Percentiles rank a stretch among this genome's conserved stretches.
These are phyloP conservation scores for Bubo blakistoni DNA, from an alignment of 2,113 vertebrate species.

Conservation along the genomic window DNA sequence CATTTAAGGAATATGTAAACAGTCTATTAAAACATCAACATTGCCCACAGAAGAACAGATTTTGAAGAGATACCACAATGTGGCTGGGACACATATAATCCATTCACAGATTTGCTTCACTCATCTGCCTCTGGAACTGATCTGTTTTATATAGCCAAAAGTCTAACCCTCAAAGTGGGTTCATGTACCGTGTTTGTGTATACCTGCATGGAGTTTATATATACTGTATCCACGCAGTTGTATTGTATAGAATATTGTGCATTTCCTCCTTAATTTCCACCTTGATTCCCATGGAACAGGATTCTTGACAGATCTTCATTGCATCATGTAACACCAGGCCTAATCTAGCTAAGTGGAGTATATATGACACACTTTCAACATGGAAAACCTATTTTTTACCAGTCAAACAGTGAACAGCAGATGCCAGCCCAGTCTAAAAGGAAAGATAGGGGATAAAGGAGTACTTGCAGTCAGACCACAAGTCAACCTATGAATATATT, in stretches of 20 bases:
- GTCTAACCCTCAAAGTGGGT: fast-evolving
- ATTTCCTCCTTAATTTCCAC: not conserved
- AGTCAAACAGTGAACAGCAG: not conserved
- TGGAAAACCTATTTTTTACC: not conserved
- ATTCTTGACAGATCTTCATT: not conserved
- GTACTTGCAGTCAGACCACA: not conserved
- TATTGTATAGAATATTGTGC: not conserved
- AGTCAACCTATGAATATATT: not conserved
- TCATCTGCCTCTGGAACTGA: not conserved
- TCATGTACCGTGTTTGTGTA: fast-evolving
- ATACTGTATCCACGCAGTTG: not conserved
- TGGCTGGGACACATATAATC: not conserved
- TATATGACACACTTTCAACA: not conserved
- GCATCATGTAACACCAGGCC: not conserved
- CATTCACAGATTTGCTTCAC: not conserved
- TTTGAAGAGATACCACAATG: not conserved
- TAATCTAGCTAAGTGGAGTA: not conserved
- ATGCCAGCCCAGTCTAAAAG: not conserved
- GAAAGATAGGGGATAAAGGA: not conserved
- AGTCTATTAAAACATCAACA: not conserved
- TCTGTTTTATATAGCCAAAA: not conserved
- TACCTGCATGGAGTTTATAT: not conserved
- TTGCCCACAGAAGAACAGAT: not conserved
- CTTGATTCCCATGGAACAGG: not conserved
- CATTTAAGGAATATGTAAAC: not conserved